phyloP scores from a whole-genome alignment of 2,888 invertebrate species.

The Macrosoma leucophasiata region DNA sequence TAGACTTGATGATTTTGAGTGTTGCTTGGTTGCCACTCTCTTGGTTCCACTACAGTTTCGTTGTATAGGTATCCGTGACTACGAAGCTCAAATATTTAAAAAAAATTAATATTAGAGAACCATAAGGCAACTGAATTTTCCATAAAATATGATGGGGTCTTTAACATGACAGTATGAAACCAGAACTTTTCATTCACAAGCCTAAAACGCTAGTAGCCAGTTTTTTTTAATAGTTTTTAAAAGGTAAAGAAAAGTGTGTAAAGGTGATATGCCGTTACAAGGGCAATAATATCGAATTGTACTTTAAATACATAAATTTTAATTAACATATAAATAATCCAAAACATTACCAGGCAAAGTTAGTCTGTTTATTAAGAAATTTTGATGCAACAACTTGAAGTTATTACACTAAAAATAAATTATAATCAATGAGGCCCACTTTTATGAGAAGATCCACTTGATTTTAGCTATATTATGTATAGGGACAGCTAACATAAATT shows the following conservation, averaged over 20 bases:
- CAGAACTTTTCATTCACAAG: no score
- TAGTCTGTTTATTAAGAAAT: constrained; percentile 72
- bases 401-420: constrained; percentile 72
- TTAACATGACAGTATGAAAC: no score
- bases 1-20: no score
- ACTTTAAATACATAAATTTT: constrained; percentile 3
- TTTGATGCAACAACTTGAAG: constrained; percentile 68
- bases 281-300: neutral
- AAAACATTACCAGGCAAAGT: constrained; percentile 65
- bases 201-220: no score
- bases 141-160: no score
- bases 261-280: neutral
- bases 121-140: no score
- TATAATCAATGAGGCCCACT: constrained; percentile 63
- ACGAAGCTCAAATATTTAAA: no score
- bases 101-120: no score
- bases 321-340: constrained; percentile 29
- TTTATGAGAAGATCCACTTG: constrained; percentile 51
- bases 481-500: constrained; percentile 66
- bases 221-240: no score
- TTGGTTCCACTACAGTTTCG: no score
- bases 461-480: constrained; percentile 58
- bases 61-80: no score
- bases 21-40: no score
- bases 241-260: neutral